Evolutionary conservation across 2,888 invertebrate genomes (phyloP), one percentile per base, ranked within the genome.

Genomic region (Ochropleura leucogaster): DNA sequence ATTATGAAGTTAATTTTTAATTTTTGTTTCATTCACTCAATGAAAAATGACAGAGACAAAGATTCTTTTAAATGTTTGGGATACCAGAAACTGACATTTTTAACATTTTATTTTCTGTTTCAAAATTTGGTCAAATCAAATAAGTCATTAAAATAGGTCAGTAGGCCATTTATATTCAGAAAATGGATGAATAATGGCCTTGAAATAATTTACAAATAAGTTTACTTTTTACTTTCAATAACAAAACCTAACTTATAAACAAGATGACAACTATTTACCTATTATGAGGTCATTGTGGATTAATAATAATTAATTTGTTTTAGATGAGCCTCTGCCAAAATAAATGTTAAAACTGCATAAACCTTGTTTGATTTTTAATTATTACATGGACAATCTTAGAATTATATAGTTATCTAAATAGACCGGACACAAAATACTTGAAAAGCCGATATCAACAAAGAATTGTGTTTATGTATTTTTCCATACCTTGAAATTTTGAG

Each of bases 401-500:
- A 62, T 60, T 12, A 12, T 14, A 42, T 42, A 16, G 12, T 1
- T 60, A 51, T 55, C 6, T 7, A 16, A 18, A 3, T 47, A 42
- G 40, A 30, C 3, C 10, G 4, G 7, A 0, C 30, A 10, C 9
- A 20, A 47, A 47, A 57, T 46, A 63, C 42, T 0, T 12, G 12
- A 30, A 75, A 63, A 63, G 49, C 67, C 47, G 67, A 55, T 30
- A 82, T 49, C 42, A 71, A 55, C 60, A 78, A 79, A 49, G 47
- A 20, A 63, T 6, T 30, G 9, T 7, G 12, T 59, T 9, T 47
- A 14, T 20, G 5, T 8, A 49, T 53, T 16, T 65, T 53, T 68
- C 67, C 62, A 18, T 82, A 95, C 96, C 97, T 97, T 95, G 92
- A 95, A 88, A 95, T 92, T 92, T 93, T 94, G 95, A 30, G 97